Evolutionary conservation across 2,888 invertebrate genomes (phyloP), one percentile per base, ranked within the genome.

Genomic region (Xestobium rufovillosum): DNA sequence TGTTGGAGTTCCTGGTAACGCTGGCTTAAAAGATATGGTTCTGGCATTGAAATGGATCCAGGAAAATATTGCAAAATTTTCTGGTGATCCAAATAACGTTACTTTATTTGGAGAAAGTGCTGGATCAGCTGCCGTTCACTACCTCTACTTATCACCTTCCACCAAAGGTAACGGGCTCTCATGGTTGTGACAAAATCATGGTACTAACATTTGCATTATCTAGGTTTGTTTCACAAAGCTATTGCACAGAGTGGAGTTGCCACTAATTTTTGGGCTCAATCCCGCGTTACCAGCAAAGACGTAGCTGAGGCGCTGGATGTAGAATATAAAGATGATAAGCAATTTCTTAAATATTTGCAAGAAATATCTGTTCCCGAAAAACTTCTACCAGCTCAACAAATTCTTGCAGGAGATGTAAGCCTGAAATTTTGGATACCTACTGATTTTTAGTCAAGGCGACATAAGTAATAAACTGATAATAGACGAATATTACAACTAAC

Each of bases 21-120:
- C n/a, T n/a, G n/a, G n/a, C n/a, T n/a, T n/a, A n/a, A n/a, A n/a
- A n/a, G n/a, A n/a, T n/a, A n/a, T 70, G 56, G 60, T 70, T 1
- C 44, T 71, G 51, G 72, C 71, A 1, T 46, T 73, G 27, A 65
- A 65, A 43, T 73, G 72, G 72, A 60, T 73, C 0, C 65, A 69
- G 42, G 55, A 53, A 2, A 73, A 73, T 65, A n/a, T n/a, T n/a
- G n/a, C n/a, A n/a, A n/a, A n/a, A n/a, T n/a, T n/a, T n/a, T n/a
- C n/a, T n/a, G n/a, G n/a, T n/a, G n/a, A n/a, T n/a, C n/a, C n/a
- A n/a, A n/a, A n/a, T n/a, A n/a, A n/a, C n/a, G n/a, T n/a, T 4
- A 72, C 71, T 0, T 57, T 72, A 4, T 69, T 72, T 46, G 72
- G 72, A 1, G 69, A 70, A 50, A 72, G 72, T 48, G 71, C 71